phyloP scores from a whole-genome alignment of 2,888 invertebrate species.

The Cylloceria caligata region DNA sequence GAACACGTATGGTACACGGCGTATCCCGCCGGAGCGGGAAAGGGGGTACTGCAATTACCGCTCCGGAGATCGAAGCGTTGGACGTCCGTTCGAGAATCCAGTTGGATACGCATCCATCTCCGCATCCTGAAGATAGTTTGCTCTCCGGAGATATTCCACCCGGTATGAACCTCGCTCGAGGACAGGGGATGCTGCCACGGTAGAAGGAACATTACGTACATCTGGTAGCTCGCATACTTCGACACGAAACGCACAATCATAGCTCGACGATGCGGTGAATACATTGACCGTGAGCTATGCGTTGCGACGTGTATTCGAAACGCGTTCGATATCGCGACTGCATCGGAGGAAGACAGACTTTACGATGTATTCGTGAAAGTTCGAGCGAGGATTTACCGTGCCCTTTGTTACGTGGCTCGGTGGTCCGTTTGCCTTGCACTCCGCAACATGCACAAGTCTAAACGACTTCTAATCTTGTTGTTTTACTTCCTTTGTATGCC shows the following conservation, averaged over 20 bases:
- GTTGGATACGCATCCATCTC: slow-evolving; percentile 65
- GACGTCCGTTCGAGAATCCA: slow-evolving; percentile 50
- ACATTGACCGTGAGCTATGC: slow-evolving; percentile 3
- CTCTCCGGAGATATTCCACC: slow-evolving; percentile 58
- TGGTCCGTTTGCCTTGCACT: not conserved
- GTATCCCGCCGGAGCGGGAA: not conserved
- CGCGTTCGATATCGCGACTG: slow-evolving; percentile 38
- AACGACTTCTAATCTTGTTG: slow-evolving; percentile 39
- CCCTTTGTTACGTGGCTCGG: slow-evolving; percentile 33
- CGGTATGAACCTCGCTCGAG: slow-evolving; percentile 36
- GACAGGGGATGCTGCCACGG: not conserved
- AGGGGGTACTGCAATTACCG: slow-evolving; percentile 53
- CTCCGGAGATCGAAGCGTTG: slow-evolving; percentile 66
- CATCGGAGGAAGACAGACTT: slow-evolving; percentile 36
- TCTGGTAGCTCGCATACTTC: slow-evolving; percentile 20
- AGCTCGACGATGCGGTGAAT: slow-evolving; percentile 24
- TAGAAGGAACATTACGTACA: slow-evolving; percentile 24
- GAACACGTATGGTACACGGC: not conserved
- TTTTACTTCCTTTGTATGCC: not conserved
- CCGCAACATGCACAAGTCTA: slow-evolving; percentile 26
- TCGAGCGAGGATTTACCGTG: slow-evolving; percentile 28
- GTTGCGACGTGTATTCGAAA: slow-evolving; percentile 28
- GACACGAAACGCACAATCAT: not conserved
- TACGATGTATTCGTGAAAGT: slow-evolving; percentile 48
- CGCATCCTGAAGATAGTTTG: slow-evolving; percentile 60